Evolutionary conservation across 1,140 invertebrate species (phyloP), one percentile per base, ranked within the genome.

Genomic region (Holotrichia oblita): DNA sequence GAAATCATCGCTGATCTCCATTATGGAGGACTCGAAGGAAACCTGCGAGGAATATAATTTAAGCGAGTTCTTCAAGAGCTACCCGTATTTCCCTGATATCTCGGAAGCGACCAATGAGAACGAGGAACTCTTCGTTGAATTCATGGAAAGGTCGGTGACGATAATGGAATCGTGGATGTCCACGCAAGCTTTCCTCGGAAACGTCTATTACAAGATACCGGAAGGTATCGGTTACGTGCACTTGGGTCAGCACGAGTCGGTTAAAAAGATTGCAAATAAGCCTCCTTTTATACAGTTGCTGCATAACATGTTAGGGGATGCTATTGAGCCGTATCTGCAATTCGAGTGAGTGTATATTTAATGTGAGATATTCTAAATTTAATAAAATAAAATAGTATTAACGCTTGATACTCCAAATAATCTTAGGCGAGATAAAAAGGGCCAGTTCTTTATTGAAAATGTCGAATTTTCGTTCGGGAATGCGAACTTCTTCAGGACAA

Each of bases 131-230:
- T 9, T 27, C 27, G n/a, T n/a, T n/a, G 61, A 24, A 4, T 69
- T 69, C 22, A 69, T 74, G 73, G 40, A 74, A 0, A 41, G 14
- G 6, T 41, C 7, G 8, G 17, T 74, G 6, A 22, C 12, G 3
- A n/a, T 22, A 24, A 74, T 74, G 73, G 81, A 84, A 76, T 73
- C 61, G 40, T 83, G 78, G 78, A 41, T 83, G 7, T 81, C 59
- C 61, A 48, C 41, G 0, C 81, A 82, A 64, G 80, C 79, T 22
- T 83, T 80, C 40, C 79, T 77, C 72, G 78, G 73, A 42, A 77
- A 22, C 2, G 12, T 75, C 17, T 81, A 76, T 61, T 82, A 82
- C 48, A 64, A 42, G 3, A 80, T 83, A 40, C 82, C 82, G 10
- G 74, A 80, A 24, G 78, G 41, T 75, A 77, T 82, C 48, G 12